Base-by-base conservation (phyloP, 2,797 vertebrate genomes). In the Hippocampus kuda region DNA sequence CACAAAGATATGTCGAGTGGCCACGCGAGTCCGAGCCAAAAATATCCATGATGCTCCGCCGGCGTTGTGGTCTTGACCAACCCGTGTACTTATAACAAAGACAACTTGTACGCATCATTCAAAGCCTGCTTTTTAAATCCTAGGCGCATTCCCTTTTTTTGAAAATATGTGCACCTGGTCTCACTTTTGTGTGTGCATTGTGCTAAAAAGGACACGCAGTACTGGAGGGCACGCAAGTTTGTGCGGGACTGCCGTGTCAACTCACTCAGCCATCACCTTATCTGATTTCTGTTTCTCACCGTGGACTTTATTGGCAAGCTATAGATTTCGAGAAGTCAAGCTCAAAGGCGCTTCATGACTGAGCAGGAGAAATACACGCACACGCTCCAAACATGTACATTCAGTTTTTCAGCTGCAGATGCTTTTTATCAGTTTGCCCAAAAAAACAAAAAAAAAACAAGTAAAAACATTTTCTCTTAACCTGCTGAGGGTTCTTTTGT, bases 401-500 rank as follows among this genome's bases (percentile, higher is more conserved):
- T 7, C 6, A 38, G 34, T 38, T 38, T 38, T 38, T 38, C 34
- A 38, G 34, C 34, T 38, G 84, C 82, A 83, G 79, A 82, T 74
- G 87, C 85, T 89, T 90, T 89, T 87, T 84, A 90, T 91, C 88
- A 88, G 84, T 79, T 76, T 77, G 46, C 10, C 13, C 30, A 2
- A 48, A 48, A 48, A 44, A 46, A 15, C 3, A 46, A 48, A 48
- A 18, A 15, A 46, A 46, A 46, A 46, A 49, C 10, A 12, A 24
- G 85, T 65, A 76, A 88, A 89, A 90, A 88, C 85, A 89, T 89
- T 91, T 85, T 88, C 90, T 83, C 41, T 88, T 84, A 89, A 88
- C 83, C 82, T 87, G 84, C 84, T 88, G 83, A 86, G 84, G 86
- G 79, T 84, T 85, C 81, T 80, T 88, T 88, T 59, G 11, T 88